Percentiles rank a stretch among this genome's conserved stretches.
phyloP scores from a whole-genome alignment of 1,140 invertebrate species.

The Lethrus apterus region DNA sequence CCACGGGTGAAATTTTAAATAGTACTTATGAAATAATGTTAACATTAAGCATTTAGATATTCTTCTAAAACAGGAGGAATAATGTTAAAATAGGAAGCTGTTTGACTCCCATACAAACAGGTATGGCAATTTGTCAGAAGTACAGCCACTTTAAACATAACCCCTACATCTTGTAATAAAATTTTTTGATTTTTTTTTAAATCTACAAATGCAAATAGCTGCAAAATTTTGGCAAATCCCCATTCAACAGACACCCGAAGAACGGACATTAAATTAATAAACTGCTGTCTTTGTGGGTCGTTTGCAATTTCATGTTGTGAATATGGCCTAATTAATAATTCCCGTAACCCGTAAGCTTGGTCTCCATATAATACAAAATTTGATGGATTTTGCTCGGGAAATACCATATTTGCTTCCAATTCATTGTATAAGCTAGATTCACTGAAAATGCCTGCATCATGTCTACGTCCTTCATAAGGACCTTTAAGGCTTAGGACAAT shows the following conservation, averaged over 20 bases:
- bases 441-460: conserved; percentile 26
- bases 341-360: conserved; percentile 16
- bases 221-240: conserved; percentile 23
- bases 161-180: conserved; percentile 19
- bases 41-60: conserved; percentile 19
- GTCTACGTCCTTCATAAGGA: conserved; percentile 17
- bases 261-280: conserved; percentile 19
- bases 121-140: conserved; percentile 24
- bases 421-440: conserved; percentile 18
- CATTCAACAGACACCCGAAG: conserved; percentile 22
- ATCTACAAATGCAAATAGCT: conserved; percentile 23
- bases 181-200: conserved; percentile 28
- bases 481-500: conserved; percentile 18
- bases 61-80: conserved; percentile 16
- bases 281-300: conserved; percentile 15
- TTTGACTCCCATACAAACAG: conserved; percentile 23
- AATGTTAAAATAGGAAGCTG: conserved; percentile 18
- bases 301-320: neutral
- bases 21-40: too few relatives aligned
- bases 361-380: conserved; percentile 23
- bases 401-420: conserved; percentile 14
- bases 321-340: conserved; percentile 18
- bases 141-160: conserved; percentile 17
- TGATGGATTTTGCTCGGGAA: conserved; percentile 15
- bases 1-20: too few relatives aligned